A percentile compares a stretch with the other conserved stretches of the same genome.
These are phyloP conservation scores for Alauda arvensis DNA, from an alignment of 2,797 vertebrate species.

Conservation along the genomic window DNA sequence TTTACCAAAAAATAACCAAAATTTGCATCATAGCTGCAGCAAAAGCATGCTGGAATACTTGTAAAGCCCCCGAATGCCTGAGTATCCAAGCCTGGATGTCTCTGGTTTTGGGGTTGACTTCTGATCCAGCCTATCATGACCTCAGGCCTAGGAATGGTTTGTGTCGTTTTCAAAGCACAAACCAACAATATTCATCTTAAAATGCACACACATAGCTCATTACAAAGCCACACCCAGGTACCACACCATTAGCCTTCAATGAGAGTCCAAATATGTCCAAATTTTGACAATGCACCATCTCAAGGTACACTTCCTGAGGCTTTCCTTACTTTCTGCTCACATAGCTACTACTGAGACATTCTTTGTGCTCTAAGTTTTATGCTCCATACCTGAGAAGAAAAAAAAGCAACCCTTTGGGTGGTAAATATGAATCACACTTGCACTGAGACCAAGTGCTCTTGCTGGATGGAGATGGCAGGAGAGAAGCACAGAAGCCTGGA, in stretches of 20 bases:
- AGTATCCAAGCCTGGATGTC: neutral
- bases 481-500: neutral
- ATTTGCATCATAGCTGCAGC: neutral
- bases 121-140: neutral
- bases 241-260: neutral
- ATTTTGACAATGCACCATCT: neutral
- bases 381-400: neutral
- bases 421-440: neutral
- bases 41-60: neutral
- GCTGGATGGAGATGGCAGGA: neutral
- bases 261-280: neutral
- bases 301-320: neutral
- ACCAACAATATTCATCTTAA: neutral
- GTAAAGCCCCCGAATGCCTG: fast-evolving
- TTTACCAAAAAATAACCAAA: neutral
- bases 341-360: neutral
- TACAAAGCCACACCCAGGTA: neutral
- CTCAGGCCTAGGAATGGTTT: neutral
- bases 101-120: neutral
- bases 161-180: neutral
- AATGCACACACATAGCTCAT: neutral
- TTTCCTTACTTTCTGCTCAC: neutral
- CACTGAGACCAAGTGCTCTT: neutral
- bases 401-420: neutral
- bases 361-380: neutral